Evolutionary conservation across 2,113 vertebrate species (phyloP).

Genomic region (Brachyhypopomus occidentalis): DNA sequence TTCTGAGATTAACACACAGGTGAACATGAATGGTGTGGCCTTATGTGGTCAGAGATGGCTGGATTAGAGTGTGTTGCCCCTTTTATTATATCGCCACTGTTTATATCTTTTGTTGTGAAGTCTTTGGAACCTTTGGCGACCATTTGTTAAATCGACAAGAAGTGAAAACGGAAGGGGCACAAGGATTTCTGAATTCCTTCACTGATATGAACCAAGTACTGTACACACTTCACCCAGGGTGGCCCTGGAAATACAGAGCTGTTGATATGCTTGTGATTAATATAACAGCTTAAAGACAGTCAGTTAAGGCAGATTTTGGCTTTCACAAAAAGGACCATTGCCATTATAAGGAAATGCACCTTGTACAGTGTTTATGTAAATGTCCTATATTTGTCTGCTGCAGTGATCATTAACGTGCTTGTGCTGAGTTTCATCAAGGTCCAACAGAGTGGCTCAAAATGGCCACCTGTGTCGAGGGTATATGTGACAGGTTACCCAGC

Average conservation of each 20-base stretch:
- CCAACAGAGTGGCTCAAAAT: slow-evolving; percentile 2
- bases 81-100: background rate
- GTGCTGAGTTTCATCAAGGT: slow-evolving; percentile 17
- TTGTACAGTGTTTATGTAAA: slow-evolving; percentile 44
- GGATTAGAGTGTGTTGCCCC: background rate
- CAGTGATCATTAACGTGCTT: slow-evolving; percentile 25
- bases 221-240: background rate
- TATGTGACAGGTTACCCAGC: background rate
- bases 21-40: background rate
- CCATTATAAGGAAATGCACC: slow-evolving; percentile 34
- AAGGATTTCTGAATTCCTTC: background rate
- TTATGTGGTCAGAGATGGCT: background rate
- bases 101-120: background rate
- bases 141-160: background rate
- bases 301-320: slow-evolving; percentile 70
- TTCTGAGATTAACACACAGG: background rate
- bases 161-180: background rate
- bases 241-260: background rate
- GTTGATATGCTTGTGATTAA: slow-evolving; percentile 62
- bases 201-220: background rate
- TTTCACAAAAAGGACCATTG: slow-evolving; percentile 48
- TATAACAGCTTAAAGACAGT: slow-evolving; percentile 77
- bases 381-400: slow-evolving; percentile 40
- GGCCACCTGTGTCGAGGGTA: background rate
- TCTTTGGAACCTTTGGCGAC: background rate